phyloP scores from a whole-genome alignment of 2,888 invertebrate genomes.

The Neria commutata region DNA sequence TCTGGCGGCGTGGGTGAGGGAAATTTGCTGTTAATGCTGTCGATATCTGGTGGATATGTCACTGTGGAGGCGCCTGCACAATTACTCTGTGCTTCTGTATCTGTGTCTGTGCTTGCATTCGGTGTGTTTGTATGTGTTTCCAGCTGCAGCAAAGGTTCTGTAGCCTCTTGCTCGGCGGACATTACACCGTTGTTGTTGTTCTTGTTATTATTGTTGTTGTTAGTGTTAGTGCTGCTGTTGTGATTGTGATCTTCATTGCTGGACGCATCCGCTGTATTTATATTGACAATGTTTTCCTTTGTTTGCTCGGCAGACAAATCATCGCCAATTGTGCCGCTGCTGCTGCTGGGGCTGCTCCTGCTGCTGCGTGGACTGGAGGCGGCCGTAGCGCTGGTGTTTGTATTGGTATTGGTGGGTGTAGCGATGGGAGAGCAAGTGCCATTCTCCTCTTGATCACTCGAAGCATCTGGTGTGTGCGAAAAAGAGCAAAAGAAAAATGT shows the following conservation, averaged over 20 bases:
- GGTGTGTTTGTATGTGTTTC: constrained; percentile 2
- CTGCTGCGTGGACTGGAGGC: constrained; percentile 36
- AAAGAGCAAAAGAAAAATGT: constrained; percentile 16
- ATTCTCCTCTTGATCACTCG: constrained; percentile 60
- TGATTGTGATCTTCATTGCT: constrained; percentile 40
- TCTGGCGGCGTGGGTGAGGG: constrained; percentile 45
- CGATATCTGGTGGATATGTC: constrained; percentile 42
- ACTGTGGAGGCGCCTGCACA: constrained; percentile 28
- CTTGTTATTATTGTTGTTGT: constrained; percentile 38
- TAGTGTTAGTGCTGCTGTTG: no score
- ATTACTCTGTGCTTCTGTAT: constrained; percentile 31
- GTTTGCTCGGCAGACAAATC: constrained; percentile 16
- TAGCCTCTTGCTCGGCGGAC: constrained; percentile 24
- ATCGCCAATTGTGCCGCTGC: constrained; percentile 18
- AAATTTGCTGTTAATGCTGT: constrained; percentile 36
- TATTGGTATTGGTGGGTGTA: constrained; percentile 36
- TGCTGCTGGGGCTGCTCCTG: no score
- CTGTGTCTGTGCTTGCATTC: neutral
- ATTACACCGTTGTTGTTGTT: constrained; percentile 33
- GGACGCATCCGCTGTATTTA: constrained; percentile 25
- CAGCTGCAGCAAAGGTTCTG: constrained; percentile 14
- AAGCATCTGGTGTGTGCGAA: constrained; percentile 47
- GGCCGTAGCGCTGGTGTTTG: constrained; percentile 24
- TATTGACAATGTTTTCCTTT: constrained; percentile 28
- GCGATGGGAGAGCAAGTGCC: constrained; percentile 58